These are phyloP conservation scores for Pipistrellus nathusii DNA, from an alignment of 2,797 vertebrate species.

Conservation along the genomic window DNA sequence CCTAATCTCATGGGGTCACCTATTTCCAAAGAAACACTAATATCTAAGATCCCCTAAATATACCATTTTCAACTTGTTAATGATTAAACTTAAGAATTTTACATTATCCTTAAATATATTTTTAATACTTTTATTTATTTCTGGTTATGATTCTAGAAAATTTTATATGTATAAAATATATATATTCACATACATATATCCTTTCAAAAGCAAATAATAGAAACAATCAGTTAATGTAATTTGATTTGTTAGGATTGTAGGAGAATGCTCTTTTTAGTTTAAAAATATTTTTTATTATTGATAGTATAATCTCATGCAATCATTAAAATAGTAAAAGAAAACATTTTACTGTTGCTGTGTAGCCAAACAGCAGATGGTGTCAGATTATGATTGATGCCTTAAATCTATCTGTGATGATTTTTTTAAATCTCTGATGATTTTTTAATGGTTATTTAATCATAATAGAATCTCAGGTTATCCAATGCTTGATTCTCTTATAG, in stretches of 20 bases:
- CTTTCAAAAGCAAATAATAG: neutral
- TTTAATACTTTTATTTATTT: slow-evolving; percentile 42
- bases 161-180: neutral
- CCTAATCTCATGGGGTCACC: neutral
- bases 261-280: slow-evolving; percentile 16
- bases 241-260: slow-evolving; percentile 4
- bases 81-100: slow-evolving; percentile 27
- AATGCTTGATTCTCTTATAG: neutral
- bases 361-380: neutral
- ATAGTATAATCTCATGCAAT: neutral
- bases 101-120: neutral
- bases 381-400: neutral
- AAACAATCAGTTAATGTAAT: slow-evolving; percentile 19
- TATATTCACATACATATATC: neutral
- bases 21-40: neutral
- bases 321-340: slow-evolving; percentile 48
- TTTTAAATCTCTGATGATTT: slow-evolving; percentile 31
- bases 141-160: neutral
- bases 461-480: neutral
- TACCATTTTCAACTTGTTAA: slow-evolving; percentile 2
- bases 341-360: neutral
- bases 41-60: neutral
- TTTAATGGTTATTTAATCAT: slow-evolving; percentile 35
- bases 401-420: slow-evolving; percentile 27
- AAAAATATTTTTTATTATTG: neutral